These are phyloP conservation scores for Jacana jacana DNA, from an alignment of 2,113 vertebrate genomes.

Conservation along the genomic window DNA sequence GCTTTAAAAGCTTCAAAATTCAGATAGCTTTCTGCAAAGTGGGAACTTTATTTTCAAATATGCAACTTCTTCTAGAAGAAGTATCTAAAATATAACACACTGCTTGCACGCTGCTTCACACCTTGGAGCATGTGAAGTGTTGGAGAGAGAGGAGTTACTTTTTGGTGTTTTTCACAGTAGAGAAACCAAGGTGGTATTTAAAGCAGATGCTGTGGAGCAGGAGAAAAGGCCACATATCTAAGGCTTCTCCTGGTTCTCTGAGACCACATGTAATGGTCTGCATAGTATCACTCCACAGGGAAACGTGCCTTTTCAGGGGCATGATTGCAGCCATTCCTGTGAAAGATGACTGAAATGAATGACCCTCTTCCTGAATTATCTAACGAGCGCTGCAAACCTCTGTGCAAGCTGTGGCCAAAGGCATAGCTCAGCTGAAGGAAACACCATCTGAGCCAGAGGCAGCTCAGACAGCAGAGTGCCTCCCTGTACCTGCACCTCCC, in stretches of 20 bases:
- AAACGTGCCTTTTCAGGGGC: not conserved
- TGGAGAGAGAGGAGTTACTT: not conserved
- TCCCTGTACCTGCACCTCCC: not conserved
- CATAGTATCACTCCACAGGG: not conserved
- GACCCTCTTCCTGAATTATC: not conserved
- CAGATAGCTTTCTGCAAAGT: not conserved
- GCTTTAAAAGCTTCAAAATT: not conserved
- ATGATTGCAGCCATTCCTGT: not conserved
- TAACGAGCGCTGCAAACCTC: not conserved
- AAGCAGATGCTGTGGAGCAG: not conserved
- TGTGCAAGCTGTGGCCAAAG: not conserved
- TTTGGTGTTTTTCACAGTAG: not conserved
- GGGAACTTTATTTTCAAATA: not conserved
- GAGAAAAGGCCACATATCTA: not conserved
- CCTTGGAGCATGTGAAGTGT: accelerated
- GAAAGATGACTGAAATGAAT: not conserved
- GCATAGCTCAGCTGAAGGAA: not conserved
- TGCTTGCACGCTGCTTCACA: not conserved
- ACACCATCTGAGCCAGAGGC: not conserved
- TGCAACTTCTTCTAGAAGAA: not conserved
- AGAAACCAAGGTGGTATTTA: not conserved
- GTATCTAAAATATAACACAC: not conserved
- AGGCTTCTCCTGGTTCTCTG: not conserved
- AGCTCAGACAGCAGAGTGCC: not conserved
- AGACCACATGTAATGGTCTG: not conserved